Evolutionary conservation across 2,113 vertebrate species (phyloP), one percentile per base, ranked within the genome.

Genomic region (Pipa parva): DNA sequence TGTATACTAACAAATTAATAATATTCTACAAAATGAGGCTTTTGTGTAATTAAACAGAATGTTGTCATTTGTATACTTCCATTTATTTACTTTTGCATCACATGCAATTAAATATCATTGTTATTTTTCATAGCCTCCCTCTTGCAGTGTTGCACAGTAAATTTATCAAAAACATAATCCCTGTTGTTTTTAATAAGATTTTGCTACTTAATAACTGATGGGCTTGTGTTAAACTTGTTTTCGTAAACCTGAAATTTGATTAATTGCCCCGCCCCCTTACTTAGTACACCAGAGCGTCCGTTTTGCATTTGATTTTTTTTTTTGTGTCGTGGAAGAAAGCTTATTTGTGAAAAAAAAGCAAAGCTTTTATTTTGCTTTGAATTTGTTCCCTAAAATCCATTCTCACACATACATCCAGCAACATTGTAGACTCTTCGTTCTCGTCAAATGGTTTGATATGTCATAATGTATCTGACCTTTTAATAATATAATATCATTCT

Each of bases 161-260:
- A 65, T 67, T 67, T 50, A 67, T 50, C 54, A 67, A 36, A 67
- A 22, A 36, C 5, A 21, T 57, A 46, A 46, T 48, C 52, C 52
- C 63, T 57, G 52, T 64, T 64, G 63, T 46, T 66, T 66, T 57
- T 57, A 57, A 68, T 68, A 68, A 29, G 46, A 60, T 59, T 68
- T 51, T 37, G 56, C 39, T 59, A 68, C 22, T 60, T 28, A 58
- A 67, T 67, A 57, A 46, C 36, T 66, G 52, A 33, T n/a, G 42
- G 57, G 21, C 52, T 66, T 37, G 20, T 37, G 10, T 46, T 58
- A 39, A 18, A 22, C 63, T 46, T 17, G 37, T 50, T 45, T 55
- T n/a, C 42, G 33, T 21, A 58, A n/a, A 13, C 28, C 46, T 31
- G 12, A n/a, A 29, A 59, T 49, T 49, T 67, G 63, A 59, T 50